These are phyloP conservation scores for Brachyistius frenatus DNA, from an alignment of 2,113 vertebrate genomes.

Conservation along the genomic window DNA sequence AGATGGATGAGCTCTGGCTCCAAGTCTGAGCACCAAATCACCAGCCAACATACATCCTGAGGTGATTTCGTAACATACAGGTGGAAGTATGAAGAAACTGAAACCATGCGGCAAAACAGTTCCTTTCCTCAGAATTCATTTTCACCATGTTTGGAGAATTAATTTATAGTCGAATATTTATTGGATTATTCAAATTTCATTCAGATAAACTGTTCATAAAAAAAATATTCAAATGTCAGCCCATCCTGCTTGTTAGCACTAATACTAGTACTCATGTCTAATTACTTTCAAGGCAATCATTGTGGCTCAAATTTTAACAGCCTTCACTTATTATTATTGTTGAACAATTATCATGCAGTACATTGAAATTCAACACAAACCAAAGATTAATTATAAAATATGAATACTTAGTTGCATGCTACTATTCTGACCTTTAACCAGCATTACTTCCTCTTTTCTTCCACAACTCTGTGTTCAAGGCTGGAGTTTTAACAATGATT, in stretches of 20 bases:
- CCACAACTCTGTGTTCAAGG: slow-evolving; percentile 11
- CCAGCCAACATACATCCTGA: slow-evolving; percentile 36
- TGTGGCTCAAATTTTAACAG: background rate
- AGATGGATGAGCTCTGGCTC: slow-evolving; percentile 62
- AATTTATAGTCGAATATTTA: background rate
- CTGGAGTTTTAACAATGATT: slow-evolving; percentile 26
- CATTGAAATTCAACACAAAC: background rate
- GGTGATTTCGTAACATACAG: slow-evolving; percentile 4
- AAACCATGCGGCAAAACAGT: background rate
- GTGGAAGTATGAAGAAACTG: slow-evolving; percentile 7
- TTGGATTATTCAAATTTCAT: slow-evolving; percentile 1
- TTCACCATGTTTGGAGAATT: slow-evolving; percentile 2
- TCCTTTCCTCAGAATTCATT: background rate
- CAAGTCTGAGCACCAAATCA: slow-evolving; percentile 25
- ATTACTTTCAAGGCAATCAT: background rate
- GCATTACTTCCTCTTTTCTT: slow-evolving; percentile 13
- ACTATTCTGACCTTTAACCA: slow-evolving; percentile 17
- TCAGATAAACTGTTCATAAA: too few species aligned
- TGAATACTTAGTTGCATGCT: background rate
- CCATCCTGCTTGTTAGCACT: slow-evolving; percentile 10
- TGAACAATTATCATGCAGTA: background rate
- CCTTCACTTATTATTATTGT: background rate
- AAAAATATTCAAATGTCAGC: too few species aligned
- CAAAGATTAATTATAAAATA: slow-evolving; percentile 5
- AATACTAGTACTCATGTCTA: slow-evolving; percentile 13